A percentile compares a stretch with the other conserved stretches of the same genome.
phyloP scores from a whole-genome alignment of 2,113 vertebrate species.

The Echinops telfairi region DNA sequence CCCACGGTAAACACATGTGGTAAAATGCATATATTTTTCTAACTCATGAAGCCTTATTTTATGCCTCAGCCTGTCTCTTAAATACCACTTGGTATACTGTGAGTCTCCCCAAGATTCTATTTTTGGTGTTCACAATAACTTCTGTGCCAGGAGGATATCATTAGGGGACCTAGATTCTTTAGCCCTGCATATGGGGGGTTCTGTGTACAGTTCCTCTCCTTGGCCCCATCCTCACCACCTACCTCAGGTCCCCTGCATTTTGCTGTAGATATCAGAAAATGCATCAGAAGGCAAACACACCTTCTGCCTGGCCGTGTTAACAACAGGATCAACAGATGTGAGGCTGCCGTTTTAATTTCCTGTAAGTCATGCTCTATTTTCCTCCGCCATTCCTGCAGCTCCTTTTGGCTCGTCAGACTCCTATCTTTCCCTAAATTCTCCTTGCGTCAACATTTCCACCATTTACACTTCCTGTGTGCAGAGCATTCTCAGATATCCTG shows the following conservation, averaged over 20 bases:
- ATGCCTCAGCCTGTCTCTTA: not conserved
- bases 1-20: not conserved
- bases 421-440: not conserved
- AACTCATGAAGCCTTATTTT: not conserved
- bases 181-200: not conserved
- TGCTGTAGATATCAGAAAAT: slow-evolving; percentile 49
- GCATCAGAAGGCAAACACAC: slow-evolving; percentile 13
- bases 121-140: slow-evolving; percentile 24
- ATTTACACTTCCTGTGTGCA: not conserved
- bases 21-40: not conserved
- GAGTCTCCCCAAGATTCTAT: too few relatives aligned
- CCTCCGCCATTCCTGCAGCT: not conserved
- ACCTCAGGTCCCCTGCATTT: not conserved
- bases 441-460: not conserved
- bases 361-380: not conserved
- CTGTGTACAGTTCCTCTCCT: not conserved
- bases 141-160: not conserved
- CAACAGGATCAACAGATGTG: slow-evolving; percentile 1
- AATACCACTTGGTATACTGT: not conserved
- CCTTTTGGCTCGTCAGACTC: not conserved
- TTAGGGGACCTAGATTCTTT: not conserved
- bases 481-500: not conserved
- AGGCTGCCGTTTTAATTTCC: not conserved
- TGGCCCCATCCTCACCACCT: not conserved
- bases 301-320: not conserved